Evolutionary conservation across 2,888 invertebrate genomes (phyloP).

Genomic region (Xanthia icteritia): DNA sequence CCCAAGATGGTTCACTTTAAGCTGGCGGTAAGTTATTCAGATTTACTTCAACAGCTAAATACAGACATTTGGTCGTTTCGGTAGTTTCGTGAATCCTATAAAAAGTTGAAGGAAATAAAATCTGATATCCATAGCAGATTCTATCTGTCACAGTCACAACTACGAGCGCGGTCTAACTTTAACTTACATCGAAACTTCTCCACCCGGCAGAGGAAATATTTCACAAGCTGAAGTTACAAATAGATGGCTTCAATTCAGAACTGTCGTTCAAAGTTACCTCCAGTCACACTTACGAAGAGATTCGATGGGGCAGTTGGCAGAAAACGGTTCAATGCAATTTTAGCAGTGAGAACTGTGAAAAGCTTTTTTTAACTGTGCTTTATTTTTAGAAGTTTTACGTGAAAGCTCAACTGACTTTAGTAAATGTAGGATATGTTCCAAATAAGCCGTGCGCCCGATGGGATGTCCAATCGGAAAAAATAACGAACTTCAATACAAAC

Average conservation of each 20-base stretch:
- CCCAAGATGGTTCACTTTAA: conserved; percentile 74
- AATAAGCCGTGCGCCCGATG: background rate
- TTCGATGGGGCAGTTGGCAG: background rate
- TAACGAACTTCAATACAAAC: too few species aligned
- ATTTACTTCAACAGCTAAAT: background rate
- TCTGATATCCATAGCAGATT: background rate
- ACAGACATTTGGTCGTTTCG: too few species aligned
- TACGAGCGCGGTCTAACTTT: background rate
- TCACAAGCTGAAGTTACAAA: conserved; percentile 32
- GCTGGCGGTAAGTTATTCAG: conserved; percentile 71
- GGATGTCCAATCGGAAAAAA: too few species aligned
- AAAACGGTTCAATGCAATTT: background rate
- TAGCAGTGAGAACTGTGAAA: background rate
- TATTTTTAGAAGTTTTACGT: background rate
- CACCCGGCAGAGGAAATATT: conserved; percentile 16
- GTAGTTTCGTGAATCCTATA: background rate
- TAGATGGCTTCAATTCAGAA: conserved; percentile 24
- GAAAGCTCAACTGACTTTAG: background rate
- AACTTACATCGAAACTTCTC: conserved; percentile 4
- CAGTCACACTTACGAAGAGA: background rate
- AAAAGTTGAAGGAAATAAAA: background rate
- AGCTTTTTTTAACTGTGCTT: background rate
- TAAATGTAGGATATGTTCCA: background rate
- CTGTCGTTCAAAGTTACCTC: conserved; percentile 9
- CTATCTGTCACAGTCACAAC: conserved; percentile 3